Evolutionary conservation across 1,140 invertebrate species (phyloP), one percentile per base, ranked within the genome.

Genomic region (Hesperophylax magnus): DNA sequence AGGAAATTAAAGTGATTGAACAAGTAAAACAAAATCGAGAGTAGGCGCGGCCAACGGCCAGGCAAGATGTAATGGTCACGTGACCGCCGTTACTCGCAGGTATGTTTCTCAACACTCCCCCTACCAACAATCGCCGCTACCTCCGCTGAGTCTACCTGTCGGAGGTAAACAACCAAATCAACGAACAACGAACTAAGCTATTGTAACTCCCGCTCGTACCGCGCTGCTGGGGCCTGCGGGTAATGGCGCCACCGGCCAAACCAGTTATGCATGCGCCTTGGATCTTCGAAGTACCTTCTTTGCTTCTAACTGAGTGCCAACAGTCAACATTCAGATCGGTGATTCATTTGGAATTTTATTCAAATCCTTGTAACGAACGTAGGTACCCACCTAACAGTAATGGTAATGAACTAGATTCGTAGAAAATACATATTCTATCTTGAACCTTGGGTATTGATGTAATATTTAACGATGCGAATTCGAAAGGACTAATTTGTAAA

Each of bases 11-110:
- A 72, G 18, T 34, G 54, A 60, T 18, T 20, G 18, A 67, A 80
- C 71, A 15, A 76, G 18, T 71, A 80, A 80, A 80, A 75, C 22
- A 79, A 80, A 80, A 80, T 47, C 67, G 75, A 81, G 80, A 81
- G 80, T 71, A 81, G 80, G 80, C 80, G 80, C 80, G 80, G 80
- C 80, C 67, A 81, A 78, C 80, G 80, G 80, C 80, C 76, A 81
- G 80, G 20, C 54, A 39, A 71, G 63, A 72, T 77, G 71, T 80
- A 76, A 76, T 65, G 80, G 63, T 81, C 80, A 81, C 80, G 80
- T 81, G 80, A 81, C 80, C 3, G 72, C 52, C 67, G 69, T 74
- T 75, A 67, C 71, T 80, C 39, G 39, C 80, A 77, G 80, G 80
- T 81, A 72, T 18, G 39, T 77, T 80, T 80, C 71, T 71, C 75